These are phyloP conservation scores for Ips nitidus DNA, from an alignment of 1,140 invertebrate genomes.

Conservation along the genomic window DNA sequence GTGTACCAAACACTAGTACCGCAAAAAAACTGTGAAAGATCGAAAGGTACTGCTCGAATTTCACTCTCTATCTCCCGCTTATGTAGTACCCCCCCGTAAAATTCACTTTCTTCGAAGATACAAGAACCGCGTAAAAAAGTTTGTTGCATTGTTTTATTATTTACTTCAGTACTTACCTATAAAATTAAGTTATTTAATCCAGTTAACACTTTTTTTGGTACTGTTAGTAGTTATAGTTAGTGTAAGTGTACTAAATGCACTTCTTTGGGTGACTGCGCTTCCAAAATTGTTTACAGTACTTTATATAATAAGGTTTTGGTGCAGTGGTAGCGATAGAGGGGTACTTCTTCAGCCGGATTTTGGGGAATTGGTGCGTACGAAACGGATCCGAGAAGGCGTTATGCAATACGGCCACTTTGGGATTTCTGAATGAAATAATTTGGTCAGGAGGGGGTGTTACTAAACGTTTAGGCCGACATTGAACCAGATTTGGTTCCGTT, in stretches of 20 bases:
- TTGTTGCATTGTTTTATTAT: background rate
- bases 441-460: no score
- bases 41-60: constrained; percentile 23
- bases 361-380: constrained; percentile 33
- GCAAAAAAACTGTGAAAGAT: constrained; percentile 14
- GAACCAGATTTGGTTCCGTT: no score
- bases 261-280: background rate
- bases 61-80: constrained; percentile 31
- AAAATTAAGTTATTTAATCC: background rate
- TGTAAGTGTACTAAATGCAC: background rate
- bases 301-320: constrained; percentile 12
- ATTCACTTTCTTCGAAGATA: constrained; percentile 32
- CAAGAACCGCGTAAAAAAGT: background rate
- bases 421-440: constrained; percentile 28
- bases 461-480: no score
- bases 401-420: constrained; percentile 22
- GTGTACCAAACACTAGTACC: background rate
- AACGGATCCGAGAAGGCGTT: constrained; percentile 31
- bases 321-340: constrained; percentile 5
- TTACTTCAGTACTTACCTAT: background rate
- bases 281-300: background rate
- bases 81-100: constrained; percentile 27
- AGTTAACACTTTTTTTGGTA: background rate
- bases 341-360: constrained; percentile 24
- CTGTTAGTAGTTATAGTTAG: background rate